phyloP scores from a whole-genome alignment of 2,797 vertebrate genomes.

The Sebastes taczanowskii region DNA sequence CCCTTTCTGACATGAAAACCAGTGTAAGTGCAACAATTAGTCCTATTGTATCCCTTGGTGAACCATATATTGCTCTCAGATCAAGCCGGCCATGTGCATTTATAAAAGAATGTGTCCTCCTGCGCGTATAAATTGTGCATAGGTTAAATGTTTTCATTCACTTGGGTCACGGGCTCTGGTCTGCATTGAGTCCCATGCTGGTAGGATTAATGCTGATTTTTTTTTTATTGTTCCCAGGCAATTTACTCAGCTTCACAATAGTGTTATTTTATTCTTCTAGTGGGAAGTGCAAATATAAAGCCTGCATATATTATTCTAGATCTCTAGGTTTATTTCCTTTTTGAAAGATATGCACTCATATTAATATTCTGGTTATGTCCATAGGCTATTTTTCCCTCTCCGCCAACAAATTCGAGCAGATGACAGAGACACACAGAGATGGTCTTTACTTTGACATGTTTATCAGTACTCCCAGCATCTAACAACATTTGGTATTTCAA shows the following conservation, averaged over 20 bases:
- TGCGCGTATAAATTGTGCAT: not conserved
- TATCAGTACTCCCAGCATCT: not conserved
- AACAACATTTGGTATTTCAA: not conserved
- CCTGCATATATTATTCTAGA: not conserved
- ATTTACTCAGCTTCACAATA: conserved; percentile 5
- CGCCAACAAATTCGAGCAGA: conserved; percentile 15
- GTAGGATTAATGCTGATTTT: conserved; percentile 1
- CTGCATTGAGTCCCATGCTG: not conserved
- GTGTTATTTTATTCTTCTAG: not conserved
- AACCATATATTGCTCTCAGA: not conserved
- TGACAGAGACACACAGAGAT: not conserved
- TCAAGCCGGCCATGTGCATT: not conserved
- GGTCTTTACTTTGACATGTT: conserved; percentile 11
- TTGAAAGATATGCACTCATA: not conserved
- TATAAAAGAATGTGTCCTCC: not conserved
- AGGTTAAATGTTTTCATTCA: conserved; percentile 22
- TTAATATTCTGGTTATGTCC: not conserved
- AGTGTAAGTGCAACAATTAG: conserved; percentile 1
- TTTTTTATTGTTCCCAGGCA: not conserved
- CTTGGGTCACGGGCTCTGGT: not conserved
- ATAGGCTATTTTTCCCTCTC: not conserved
- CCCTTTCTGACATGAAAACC: conserved; percentile 17
- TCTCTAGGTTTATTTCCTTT: not conserved
- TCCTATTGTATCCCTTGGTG: not conserved
- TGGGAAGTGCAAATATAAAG: not conserved